Percentiles rank a stretch among this genome's conserved stretches.
Evolutionary conservation across 92 coral and sea anemone species (phyloP).

Genomic region (Palythoa heliodiscus): DNA sequence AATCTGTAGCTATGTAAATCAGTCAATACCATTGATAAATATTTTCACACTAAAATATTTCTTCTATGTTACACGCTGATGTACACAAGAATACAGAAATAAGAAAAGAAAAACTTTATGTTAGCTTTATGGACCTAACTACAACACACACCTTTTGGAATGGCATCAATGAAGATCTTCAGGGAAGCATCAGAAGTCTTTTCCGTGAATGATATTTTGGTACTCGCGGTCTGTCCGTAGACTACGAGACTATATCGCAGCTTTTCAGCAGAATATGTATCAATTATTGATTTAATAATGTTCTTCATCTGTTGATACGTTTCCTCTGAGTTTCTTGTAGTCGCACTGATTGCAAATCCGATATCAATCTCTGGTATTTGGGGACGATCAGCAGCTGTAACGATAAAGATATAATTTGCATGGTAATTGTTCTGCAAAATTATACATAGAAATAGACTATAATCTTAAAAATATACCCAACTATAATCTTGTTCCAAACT

Average conservation of each 20-base stretch:
- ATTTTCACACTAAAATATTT: too few species aligned
- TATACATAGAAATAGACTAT: too few species aligned
- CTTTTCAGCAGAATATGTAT: constrained; percentile 47
- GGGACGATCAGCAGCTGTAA: constrained; percentile 28
- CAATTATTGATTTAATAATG: constrained; percentile 44
- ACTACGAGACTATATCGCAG: constrained; percentile 47
- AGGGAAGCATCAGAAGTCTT: constrained; percentile 25
- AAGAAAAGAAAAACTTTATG: neutral
- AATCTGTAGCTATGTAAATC: too few species aligned
- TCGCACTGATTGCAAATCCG: constrained; percentile 56
- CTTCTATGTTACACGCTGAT: neutral
- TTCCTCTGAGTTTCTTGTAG: constrained; percentile 32
- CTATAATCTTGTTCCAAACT: too few species aligned
- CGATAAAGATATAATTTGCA: neutral
- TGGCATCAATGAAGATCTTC: constrained; percentile 39
- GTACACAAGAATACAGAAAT: neutral
- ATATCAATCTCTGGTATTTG: constrained; percentile 47
- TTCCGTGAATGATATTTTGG: constrained; percentile 31
- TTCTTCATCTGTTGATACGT: constrained; percentile 42
- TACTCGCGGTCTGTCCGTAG: constrained; percentile 49
- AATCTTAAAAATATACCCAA: too few species aligned
- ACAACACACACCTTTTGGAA: constrained; percentile 13
- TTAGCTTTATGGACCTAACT: neutral
- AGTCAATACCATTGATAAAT: too few species aligned
- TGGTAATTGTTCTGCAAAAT: too few species aligned